A percentile compares a stretch with the other conserved stretches of the same genome.
Conservation (phyloP, 2,797 vertebrate species). For the Erethizon dorsatum region DNA sequence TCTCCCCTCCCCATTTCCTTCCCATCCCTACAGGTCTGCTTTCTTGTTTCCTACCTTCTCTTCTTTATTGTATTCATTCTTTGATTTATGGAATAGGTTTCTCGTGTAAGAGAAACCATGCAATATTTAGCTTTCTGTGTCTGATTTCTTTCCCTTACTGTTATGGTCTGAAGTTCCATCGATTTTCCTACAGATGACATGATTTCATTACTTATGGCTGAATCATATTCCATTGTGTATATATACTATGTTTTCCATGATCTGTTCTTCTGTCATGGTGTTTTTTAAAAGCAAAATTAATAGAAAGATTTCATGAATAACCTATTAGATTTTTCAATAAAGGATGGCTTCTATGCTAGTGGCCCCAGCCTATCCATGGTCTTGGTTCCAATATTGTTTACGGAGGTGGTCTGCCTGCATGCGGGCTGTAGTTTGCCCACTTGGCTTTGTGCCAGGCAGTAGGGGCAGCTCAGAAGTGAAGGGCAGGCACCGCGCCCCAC, state of each 20-base stretch:
- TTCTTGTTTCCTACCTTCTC: not conserved
- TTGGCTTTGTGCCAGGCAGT: rapidly evolving
- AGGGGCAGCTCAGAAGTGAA: rapidly evolving
- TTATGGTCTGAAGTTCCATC: not conserved
- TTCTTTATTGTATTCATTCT: not conserved
- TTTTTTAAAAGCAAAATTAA: not conserved
- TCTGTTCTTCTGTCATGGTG: not conserved
- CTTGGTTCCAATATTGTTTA: not conserved
- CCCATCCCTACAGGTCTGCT: not conserved
- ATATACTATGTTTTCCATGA: not conserved
- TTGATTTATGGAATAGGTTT: not conserved
- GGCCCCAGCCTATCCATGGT: no score
- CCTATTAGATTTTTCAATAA: constrained; percentile 8
- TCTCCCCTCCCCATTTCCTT: not conserved
- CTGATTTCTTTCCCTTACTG: no score
- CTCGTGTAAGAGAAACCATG: not conserved
- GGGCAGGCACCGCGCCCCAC: rapidly evolving
- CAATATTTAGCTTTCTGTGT: not conserved
- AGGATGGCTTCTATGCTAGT: not conserved
- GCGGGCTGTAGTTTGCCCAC: not conserved
- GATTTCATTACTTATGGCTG: not conserved
- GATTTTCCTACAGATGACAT: not conserved
- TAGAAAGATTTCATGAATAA: not conserved
- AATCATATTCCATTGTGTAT: not conserved
- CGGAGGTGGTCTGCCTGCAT: not conserved